Evolutionary conservation across 2,113 vertebrate species (phyloP), one percentile per base, ranked within the genome.

Genomic region (Carassius carassius): DNA sequence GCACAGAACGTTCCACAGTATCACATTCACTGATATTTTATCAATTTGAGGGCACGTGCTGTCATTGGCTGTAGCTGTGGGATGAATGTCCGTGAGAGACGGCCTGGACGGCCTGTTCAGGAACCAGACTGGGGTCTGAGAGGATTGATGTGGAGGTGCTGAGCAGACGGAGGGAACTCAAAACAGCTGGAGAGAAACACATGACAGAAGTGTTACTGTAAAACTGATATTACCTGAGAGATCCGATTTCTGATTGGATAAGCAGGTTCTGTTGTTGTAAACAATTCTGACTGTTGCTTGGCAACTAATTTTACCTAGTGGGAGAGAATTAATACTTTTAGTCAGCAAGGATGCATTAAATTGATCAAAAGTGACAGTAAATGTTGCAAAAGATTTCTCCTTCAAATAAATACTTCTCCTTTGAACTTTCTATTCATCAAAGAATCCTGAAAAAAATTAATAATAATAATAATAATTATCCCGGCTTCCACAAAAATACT

Each of bases 101-200:
- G 0, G 97, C 96, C 25, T 90, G 92, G 0, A 95, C 91, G 51
- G 96, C 98, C 91, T 99, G 98, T 90, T 98, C 97, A 0, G 97
- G 96, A 62, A 99, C 85, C 0, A 94, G 87, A 25, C 92, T 92
- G 0, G 98, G 97, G 87, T 99, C 96, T 0, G 95, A 96, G 84
- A 99, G 93, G 91, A 99, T 99, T 85, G 96, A 93, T 0, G 97
- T 99, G 79, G 96, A 97, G 35, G 96, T 95, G 86, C 98, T 97
- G 90, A 99, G 94, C 89, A 97, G 96, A 77, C 98, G 96, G 37
- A 99, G 96, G 80, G 97, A 97, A 90, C 94, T 98, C 89, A 99
- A 91, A 81, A 98, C 95, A 81, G 96, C 98, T 99, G 92, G 21
- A 83, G 69, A 69, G 32, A 69, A 19, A 69, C 23, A 47, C 75